Conservation (phyloP, 2,113 vertebrate genomes). For the Bagarius yarrelli region DNA sequence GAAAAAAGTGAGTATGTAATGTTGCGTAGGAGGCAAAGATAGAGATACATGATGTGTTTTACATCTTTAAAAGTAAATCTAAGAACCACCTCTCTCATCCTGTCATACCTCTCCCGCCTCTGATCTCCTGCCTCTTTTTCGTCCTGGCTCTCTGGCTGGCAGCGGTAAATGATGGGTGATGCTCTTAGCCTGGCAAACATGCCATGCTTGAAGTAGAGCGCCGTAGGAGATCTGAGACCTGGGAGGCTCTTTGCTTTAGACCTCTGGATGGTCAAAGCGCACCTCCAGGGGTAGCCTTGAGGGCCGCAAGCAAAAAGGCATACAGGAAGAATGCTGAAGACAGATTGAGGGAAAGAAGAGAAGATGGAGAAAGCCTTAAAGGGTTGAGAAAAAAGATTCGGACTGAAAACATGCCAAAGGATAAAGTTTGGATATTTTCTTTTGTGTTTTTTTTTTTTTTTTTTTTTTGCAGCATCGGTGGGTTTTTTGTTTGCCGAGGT, state of each 20-base stretch:
- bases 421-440: constrained; percentile 4
- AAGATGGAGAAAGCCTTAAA: constrained; percentile 44
- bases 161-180: constrained; percentile 13
- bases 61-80: constrained; percentile 33
- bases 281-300: constrained; percentile 56
- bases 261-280: constrained; percentile 57
- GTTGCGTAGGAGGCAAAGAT: constrained; percentile 6
- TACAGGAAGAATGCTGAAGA: constrained; percentile 51
- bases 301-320: constrained; percentile 49
- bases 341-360: constrained; percentile 33
- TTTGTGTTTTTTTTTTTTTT: constrained; percentile 20
- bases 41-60: background rate
- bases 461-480: background rate
- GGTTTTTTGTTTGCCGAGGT: background rate
- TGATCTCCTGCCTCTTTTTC: constrained; percentile 44
- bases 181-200: constrained; percentile 48
- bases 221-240: constrained; percentile 57
- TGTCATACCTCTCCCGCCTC: constrained; percentile 30
- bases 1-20: constrained; percentile 5
- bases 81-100: constrained; percentile 28
- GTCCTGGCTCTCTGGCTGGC: constrained; percentile 22
- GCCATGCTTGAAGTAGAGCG: constrained; percentile 52
- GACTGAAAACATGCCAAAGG: constrained; percentile 10
- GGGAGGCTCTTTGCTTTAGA: constrained; percentile 49
- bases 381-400: constrained; percentile 17